A percentile compares a stretch with the other conserved stretches of the same genome.
These are phyloP conservation scores for Chrysodeixis includens DNA, from an alignment of 2,888 invertebrate genomes.

Conservation along the genomic window DNA sequence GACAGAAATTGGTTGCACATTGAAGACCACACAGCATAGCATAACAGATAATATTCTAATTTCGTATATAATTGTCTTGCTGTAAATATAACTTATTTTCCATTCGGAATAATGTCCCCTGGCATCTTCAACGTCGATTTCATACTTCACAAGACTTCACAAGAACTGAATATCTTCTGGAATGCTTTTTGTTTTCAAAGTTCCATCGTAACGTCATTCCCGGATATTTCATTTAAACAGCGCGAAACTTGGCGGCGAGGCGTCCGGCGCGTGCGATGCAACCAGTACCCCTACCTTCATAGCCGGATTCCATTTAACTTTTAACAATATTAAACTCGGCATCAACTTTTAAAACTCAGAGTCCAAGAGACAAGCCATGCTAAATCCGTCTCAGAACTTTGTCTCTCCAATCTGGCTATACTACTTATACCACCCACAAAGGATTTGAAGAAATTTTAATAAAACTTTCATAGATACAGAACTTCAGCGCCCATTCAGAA, in stretches of 20 bases:
- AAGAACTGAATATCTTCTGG: background rate
- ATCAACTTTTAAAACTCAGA: constrained; percentile 14
- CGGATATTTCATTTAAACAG: background rate
- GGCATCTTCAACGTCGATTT: too few species aligned
- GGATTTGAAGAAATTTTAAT: constrained; percentile 23
- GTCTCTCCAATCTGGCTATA: constrained; percentile 6
- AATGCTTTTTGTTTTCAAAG: background rate
- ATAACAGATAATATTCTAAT: too few species aligned
- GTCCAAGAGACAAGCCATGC: constrained; percentile 3
- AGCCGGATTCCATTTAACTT: constrained; percentile 6
- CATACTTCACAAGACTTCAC: too few species aligned
- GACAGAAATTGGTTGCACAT: background rate
- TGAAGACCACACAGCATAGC: too few species aligned
- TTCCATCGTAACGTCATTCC: background rate
- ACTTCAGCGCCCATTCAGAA: constrained; percentile 18
- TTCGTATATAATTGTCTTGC: too few species aligned
- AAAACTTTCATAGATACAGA: constrained; percentile 13
- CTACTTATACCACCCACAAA: constrained; percentile 8
- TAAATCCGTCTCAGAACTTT: constrained; percentile 13
- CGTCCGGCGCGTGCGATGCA: background rate
- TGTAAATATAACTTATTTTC: too few species aligned
- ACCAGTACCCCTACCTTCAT: background rate
- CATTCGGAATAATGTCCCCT: too few species aligned
- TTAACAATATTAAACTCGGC: constrained; percentile 17
- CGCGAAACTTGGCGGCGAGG: background rate